Base-by-base conservation (phyloP, 2,797 vertebrate species). In the Cuculus canorus region DNA sequence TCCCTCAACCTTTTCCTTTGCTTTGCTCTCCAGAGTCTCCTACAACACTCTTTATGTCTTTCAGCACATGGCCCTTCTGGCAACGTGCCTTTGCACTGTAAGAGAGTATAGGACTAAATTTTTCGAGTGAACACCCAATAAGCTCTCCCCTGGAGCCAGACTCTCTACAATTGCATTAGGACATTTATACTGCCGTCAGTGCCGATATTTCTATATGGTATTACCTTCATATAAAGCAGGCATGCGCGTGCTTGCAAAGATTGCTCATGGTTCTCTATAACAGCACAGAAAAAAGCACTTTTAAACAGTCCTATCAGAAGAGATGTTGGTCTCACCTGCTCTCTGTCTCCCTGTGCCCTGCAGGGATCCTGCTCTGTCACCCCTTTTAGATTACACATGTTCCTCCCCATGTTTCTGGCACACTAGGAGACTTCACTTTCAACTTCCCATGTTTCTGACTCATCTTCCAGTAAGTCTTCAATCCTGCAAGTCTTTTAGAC, bases 131-230 rank as follows among this genome's bases (percentile, higher is more conserved):
- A 48, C 48, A 27, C 72, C 33, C 35, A 70, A 14, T 2, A 33
- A 78, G 69, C 25, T 77, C 32, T 48, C 8, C 19, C 27, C 35
- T 41, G 45, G 37, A 83, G 61, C 30, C 65, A 41, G 69, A 5
- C 32, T 73, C 47, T 28, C 65, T 68, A 23, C 33, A 37, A 35
- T 9, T 75, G 14, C 23, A 21, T 17, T 35, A 37, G 32, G 30
- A 61, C 52, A 30, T n/a, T 86, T n/a, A 21, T 5, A 19, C 24
- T 65, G n/a, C 17, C 5, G 1, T 37, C 0, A 0, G 39, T 73
- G 52, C 25, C 91, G 68, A 15, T 78, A 70, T 66, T 88, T 66
- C 71, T 91, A 8, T 32, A 32, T 2, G 2, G 17, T 5, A 2
- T 19, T 17, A 4, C 9, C 78, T 70, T 69, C 0, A 0, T 27